These are phyloP conservation scores for Heliconius congener DNA, from an alignment of 1,140 invertebrate genomes.

Conservation along the genomic window DNA sequence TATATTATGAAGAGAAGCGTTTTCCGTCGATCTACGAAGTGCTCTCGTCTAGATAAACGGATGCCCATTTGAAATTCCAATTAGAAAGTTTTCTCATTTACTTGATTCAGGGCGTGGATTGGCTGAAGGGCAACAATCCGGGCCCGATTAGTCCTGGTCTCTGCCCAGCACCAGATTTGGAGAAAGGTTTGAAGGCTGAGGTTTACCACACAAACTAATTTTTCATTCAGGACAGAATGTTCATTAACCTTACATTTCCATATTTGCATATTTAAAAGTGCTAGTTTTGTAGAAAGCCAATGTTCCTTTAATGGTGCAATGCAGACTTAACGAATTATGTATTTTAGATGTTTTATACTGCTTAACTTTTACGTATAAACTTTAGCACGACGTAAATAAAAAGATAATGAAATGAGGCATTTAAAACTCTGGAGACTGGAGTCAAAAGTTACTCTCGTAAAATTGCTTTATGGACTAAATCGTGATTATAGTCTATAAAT, in stretches of 20 bases:
- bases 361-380: conserved; percentile 16
- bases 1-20: conserved; percentile 5
- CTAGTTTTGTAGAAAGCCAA: not conserved
- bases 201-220: conserved; percentile 64
- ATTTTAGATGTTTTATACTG: conserved; percentile 18
- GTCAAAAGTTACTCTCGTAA: conserved; percentile 21
- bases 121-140: conserved; percentile 72
- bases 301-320: conserved; percentile 5
- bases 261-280: not conserved
- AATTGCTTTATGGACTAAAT: conserved; percentile 15
- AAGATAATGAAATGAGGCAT: conserved; percentile 20
- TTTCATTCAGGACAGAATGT: conserved; percentile 41
- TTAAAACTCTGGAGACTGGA: conserved; percentile 19
- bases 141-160: conserved; percentile 71
- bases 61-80: conserved; percentile 79
- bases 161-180: conserved; percentile 62
- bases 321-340: conserved; percentile 17
- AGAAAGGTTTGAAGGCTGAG: conserved; percentile 53
- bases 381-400: conserved; percentile 19
- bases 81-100: conserved; percentile 81
- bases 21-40: conserved; percentile 52
- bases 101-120: conserved; percentile 74
- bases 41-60: conserved; percentile 70
- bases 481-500: conserved; percentile 18
- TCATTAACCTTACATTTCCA: conserved; percentile 35